A percentile compares a stretch with the other conserved stretches of the same genome.
Conservation (phyloP, 2,797 vertebrate species). For the Sebastiscus albofasciatus region DNA sequence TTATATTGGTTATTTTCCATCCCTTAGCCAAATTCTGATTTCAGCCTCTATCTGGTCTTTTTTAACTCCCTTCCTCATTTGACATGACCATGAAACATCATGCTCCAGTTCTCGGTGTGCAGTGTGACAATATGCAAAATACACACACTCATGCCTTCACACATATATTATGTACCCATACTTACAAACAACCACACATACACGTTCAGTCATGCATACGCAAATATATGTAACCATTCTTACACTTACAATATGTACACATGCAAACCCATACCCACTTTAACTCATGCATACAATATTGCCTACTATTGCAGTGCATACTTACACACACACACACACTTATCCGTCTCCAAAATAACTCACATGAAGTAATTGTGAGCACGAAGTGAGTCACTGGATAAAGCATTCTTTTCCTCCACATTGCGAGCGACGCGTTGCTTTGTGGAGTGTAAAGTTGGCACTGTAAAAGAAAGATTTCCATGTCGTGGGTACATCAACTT, state of each 20-base stretch:
- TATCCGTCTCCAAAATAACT: conserved; percentile 11
- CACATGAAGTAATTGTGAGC: conserved; percentile 15
- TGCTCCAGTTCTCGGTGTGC: conserved; percentile 42
- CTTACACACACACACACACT: neutral
- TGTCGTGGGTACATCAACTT: neutral
- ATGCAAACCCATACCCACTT: neutral
- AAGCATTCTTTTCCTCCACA: neutral
- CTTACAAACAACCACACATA: conserved; percentile 16
- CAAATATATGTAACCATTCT: conserved; percentile 16
- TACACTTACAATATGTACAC: conserved; percentile 4
- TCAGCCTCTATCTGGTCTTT: neutral
- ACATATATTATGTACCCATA: conserved; percentile 22
- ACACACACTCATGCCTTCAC: conserved; percentile 22
- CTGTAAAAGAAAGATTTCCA: neutral
- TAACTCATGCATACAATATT: conserved; percentile 27
- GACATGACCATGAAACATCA: conserved; percentile 13
- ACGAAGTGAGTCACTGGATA: neutral
- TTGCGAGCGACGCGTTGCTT: neutral
- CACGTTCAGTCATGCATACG: conserved; percentile 39
- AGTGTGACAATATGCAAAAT: conserved; percentile 12
- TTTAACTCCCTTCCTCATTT: neutral
- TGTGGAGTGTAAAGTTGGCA: conserved; percentile 3
- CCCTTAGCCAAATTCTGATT: neutral
- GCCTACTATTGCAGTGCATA: conserved; percentile 3
- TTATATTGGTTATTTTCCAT: neutral